Conservation (phyloP, 2,797 vertebrate species). For the Molossus alvarezi region DNA sequence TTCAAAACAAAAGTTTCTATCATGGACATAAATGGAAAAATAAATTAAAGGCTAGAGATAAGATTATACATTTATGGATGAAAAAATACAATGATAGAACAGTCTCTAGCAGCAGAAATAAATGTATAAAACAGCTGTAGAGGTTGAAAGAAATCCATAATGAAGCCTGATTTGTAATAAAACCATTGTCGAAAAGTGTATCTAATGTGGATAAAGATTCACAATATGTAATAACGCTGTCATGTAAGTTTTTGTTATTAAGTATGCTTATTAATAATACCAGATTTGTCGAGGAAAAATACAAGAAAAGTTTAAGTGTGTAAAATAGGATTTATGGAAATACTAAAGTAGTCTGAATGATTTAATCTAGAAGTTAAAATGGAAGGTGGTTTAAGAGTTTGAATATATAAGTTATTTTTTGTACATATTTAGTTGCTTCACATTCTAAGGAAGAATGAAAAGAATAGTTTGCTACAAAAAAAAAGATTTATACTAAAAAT, state of each 20-base stretch:
- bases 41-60: constrained; percentile 37
- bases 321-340: constrained; percentile 39
- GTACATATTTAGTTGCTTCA: not conserved
- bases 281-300: not conserved
- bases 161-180: not conserved
- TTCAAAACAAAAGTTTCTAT: constrained; percentile 72
- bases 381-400: not conserved
- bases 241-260: not conserved
- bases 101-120: constrained; percentile 1
- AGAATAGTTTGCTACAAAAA: constrained; percentile 23
- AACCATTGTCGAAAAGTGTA: not conserved
- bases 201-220: not conserved
- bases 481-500: not conserved
- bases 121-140: not conserved
- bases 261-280: not conserved
- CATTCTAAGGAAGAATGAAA: constrained; percentile 8
- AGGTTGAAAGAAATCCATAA: not conserved
- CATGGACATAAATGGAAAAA: constrained; percentile 61
- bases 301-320: not conserved
- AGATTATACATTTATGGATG: not conserved
- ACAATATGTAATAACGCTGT: not conserved
- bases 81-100: constrained; percentile 25
- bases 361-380: constrained; percentile 33
- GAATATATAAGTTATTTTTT: constrained; percentile 19
- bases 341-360: constrained; percentile 44